Conservation (phyloP, 2,797 vertebrate genomes). For the Lerista edwardsae region DNA sequence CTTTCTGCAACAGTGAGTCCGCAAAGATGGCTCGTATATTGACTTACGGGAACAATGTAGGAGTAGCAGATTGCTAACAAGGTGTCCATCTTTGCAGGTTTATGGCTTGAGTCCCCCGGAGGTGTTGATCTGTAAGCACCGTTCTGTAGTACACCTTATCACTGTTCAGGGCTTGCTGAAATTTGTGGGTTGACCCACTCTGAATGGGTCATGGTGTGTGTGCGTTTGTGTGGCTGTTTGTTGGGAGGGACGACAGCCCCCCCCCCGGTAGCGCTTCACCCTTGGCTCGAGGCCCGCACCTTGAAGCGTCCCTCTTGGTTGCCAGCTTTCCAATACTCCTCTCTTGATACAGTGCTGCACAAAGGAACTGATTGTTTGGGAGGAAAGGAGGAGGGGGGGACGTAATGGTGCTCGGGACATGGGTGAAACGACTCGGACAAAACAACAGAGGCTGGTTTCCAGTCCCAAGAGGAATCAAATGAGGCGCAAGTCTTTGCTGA, state of each 20-base stretch:
- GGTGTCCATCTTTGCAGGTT: no score
- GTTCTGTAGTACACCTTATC: no score
- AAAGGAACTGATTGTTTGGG: constrained; percentile 64
- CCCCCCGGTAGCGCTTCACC: accelerated
- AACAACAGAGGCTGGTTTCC: constrained; percentile 23
- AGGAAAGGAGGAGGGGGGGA: constrained; percentile 2
- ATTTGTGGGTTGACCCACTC: background rate
- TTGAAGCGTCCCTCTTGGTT: background rate
- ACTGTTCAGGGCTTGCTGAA: no score
- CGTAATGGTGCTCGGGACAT: background rate
- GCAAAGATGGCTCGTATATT: no score
- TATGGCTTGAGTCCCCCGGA: no score
- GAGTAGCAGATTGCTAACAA: no score
- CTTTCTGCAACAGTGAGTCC: no score
- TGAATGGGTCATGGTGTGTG: background rate
- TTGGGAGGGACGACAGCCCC: no score
- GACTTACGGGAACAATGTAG: no score
- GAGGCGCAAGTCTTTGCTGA: background rate
- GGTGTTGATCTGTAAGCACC: no score
- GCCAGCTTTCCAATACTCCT: background rate
- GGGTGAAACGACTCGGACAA: constrained; percentile 29
- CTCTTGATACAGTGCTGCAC: accelerated
- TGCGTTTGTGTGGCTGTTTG: no score
- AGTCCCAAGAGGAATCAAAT: background rate
- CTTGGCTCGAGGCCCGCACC: background rate